Evolutionary conservation across 2,797 vertebrate species (phyloP).

Genomic region (Periparus ater): DNA sequence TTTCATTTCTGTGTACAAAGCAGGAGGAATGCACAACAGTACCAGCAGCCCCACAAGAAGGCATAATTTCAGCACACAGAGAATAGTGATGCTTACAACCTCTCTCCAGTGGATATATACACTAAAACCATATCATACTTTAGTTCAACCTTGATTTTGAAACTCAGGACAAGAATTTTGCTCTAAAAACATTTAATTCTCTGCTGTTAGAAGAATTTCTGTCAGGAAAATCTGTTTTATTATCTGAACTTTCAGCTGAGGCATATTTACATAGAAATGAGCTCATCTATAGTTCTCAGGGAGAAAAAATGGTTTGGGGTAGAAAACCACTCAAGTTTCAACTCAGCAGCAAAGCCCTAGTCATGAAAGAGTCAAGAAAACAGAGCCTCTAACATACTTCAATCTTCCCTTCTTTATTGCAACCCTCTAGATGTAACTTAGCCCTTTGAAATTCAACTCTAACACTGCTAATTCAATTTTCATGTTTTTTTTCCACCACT

Average conservation of each 20-base stretch:
- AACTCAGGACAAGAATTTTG: background rate
- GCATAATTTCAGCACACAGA: background rate
- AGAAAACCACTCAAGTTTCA: background rate
- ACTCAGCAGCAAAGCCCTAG: background rate
- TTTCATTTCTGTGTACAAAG: constrained; percentile 42
- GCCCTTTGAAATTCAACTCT: constrained; percentile 1
- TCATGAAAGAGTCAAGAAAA: background rate
- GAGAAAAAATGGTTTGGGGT: background rate
- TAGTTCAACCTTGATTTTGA: background rate
- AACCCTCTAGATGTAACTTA: background rate
- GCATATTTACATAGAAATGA: background rate
- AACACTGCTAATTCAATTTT: background rate
- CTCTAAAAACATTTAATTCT: background rate
- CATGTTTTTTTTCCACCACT: background rate
- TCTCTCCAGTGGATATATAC: background rate
- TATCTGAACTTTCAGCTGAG: background rate
- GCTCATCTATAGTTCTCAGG: background rate
- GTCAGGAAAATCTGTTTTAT: background rate
- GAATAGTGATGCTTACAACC: background rate
- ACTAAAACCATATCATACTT: background rate
- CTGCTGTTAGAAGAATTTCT: background rate
- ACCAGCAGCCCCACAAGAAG: background rate
- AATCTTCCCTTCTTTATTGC: background rate
- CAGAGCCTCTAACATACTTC: background rate
- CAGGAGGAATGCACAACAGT: constrained; percentile 30